A percentile compares a stretch with the other conserved stretches of the same genome.
These are phyloP conservation scores for Trematomus bernacchii DNA, from an alignment of 2,797 vertebrate species.

Conservation along the genomic window DNA sequence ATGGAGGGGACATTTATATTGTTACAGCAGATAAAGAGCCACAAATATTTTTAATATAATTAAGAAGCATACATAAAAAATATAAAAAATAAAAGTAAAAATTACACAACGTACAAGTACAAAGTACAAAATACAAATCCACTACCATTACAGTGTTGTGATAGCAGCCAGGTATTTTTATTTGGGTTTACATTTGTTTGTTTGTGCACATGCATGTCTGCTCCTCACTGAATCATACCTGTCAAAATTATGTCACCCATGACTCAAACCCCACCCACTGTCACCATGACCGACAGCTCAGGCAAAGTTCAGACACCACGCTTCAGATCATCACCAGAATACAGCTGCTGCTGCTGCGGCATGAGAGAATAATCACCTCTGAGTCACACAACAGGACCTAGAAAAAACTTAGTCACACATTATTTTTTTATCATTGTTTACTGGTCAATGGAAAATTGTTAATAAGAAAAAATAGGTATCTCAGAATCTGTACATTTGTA, in stretches of 20 bases:
- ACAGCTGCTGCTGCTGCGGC: slow-evolving; percentile 57
- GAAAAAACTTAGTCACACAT: slow-evolving; percentile 51
- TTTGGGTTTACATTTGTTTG: slow-evolving; percentile 1
- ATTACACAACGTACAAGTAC: too few species aligned
- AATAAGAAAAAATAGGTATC: background rate
- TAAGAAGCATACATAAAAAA: too few species aligned
- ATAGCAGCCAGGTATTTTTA: too few species aligned
- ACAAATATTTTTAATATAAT: too few species aligned
- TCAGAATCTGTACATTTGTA: background rate
- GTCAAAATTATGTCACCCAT: slow-evolving; percentile 67
- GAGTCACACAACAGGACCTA: slow-evolving; percentile 58
- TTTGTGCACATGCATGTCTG: slow-evolving; percentile 36
- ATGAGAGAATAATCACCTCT: slow-evolving; percentile 49
- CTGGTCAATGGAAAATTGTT: slow-evolving; percentile 22
- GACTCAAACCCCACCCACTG: slow-evolving; percentile 81
- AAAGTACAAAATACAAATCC: too few species aligned
- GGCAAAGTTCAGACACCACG: slow-evolving; percentile 70
- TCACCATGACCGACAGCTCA: slow-evolving; percentile 70
- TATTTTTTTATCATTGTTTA: slow-evolving; percentile 40
- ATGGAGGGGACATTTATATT: too few species aligned
- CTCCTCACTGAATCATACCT: slow-evolving; percentile 77
- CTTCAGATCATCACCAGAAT: slow-evolving; percentile 60
- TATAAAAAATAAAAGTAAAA: too few species aligned
- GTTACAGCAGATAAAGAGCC: too few species aligned
- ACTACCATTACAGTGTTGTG: too few species aligned